Base-by-base conservation (phyloP, 2,113 vertebrate genomes). In the Sula dactylatra region DNA sequence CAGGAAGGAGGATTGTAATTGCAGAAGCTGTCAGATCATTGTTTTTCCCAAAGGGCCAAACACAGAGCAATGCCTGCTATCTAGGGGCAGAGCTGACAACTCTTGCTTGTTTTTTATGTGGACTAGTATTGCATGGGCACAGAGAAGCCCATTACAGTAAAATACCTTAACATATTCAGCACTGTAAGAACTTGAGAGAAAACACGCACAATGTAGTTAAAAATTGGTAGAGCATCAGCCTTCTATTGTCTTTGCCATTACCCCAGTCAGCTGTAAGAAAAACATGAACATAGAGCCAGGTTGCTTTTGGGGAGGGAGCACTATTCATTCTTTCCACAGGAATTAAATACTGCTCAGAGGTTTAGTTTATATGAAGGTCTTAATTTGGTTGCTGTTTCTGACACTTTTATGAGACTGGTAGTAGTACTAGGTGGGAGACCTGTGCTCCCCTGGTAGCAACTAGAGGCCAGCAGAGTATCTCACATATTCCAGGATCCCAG, bases 71-170 rank as follows among this genome's bases (percentile, higher is more conserved):
- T 47, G 36, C 4, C 9, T 4, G 0, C 32, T 56, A 4, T 18
- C 34, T 16, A 44, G 21, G 16, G 26, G 3, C 42, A 82, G 32
- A 1, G 0, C 17, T 59, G 29, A 38, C 9, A 31, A n/a, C 22
- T 5, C 7, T 21, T 0, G 0, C 15, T 34, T 36, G 1, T 29
- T 8, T 49, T 86, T 82, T 31, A 15, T 40, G 10, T 20, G 5
- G 21, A 11, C 9, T 40, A 18, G 4, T 69, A 29, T 77, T 72
- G 20, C 32, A 82, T 7, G 65, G 61, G 10, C 8, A 15, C 31
- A 44, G 10, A 62, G 14, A 38, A 81, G 24, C 5, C 36, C 31
- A 9, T 24, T 61, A 21, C 11, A 12, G 12, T 40, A 40, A 81
- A 83, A 56, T 22, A 49, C 5, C 27, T 73, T n/a, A 18, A 72